A percentile compares a stretch with the other conserved stretches of the same genome.
Evolutionary conservation across 2,797 vertebrate species (phyloP).

Genomic region (Neostethus bicornis): DNA sequence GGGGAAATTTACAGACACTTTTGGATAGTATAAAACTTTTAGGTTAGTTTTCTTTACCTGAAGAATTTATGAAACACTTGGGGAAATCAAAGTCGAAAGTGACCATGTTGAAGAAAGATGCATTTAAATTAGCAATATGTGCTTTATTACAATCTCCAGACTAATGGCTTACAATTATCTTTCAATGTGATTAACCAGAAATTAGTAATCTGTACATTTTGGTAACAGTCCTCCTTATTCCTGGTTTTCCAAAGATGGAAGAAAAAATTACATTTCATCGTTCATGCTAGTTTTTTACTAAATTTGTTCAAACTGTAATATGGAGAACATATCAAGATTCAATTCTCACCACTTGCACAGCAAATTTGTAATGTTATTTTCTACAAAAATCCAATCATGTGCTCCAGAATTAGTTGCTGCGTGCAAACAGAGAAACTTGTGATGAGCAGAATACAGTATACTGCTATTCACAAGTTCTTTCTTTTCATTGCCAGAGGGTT

Average conservation of each 20-base stretch:
- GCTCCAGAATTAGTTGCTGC: constrained; percentile 20
- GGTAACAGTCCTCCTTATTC: no score
- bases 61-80: no score
- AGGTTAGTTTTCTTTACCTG: not conserved
- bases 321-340: not conserved
- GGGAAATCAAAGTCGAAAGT: no score
- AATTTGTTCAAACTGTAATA: not conserved
- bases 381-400: constrained; percentile 19
- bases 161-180: no score
- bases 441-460: constrained; percentile 1
- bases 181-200: no score
- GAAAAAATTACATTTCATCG: no score
- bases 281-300: not conserved
- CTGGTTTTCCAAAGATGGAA: no score
- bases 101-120: no score
- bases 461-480: not conserved
- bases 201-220: no score
- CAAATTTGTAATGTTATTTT: constrained; percentile 14
- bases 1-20: not conserved
- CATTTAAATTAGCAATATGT: no score
- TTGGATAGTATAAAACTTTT: not conserved
- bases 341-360: not conserved
- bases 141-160: no score
- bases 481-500: constrained; percentile 2
- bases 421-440: not conserved